These are phyloP conservation scores for Hyla sarda DNA, from an alignment of 2,113 vertebrate species.

Conservation along the genomic window DNA sequence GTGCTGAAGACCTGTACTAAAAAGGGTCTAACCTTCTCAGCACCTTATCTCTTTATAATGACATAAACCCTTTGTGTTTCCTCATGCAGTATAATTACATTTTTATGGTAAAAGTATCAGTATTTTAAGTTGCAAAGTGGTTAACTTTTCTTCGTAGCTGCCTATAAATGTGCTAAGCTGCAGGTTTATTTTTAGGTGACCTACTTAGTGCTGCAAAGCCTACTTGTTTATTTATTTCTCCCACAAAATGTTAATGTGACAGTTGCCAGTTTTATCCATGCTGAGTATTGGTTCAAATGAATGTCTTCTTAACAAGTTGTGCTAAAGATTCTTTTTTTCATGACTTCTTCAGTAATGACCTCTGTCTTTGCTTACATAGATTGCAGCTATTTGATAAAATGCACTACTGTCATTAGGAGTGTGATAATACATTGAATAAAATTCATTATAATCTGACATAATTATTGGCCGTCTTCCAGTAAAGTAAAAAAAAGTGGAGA, in stretches of 20 bases:
- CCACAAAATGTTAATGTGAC: constrained; percentile 31
- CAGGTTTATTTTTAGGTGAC: constrained; percentile 46
- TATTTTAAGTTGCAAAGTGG: background rate
- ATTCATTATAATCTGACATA: too few species aligned
- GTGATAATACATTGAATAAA: background rate
- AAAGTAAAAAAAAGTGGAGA: too few species aligned
- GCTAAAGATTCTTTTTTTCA: constrained; percentile 4
- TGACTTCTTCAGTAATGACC: constrained; percentile 24
- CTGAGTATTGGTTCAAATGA: constrained; percentile 20
- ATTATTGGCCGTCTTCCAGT: background rate
- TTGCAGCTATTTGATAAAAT: background rate
- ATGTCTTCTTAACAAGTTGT: background rate
- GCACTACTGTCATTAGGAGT: background rate
- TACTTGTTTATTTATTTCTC: constrained; percentile 50
- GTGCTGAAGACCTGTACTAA: background rate
- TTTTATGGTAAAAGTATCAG: too few species aligned
- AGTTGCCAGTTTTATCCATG: constrained; percentile 31
- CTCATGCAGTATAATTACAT: too few species aligned
- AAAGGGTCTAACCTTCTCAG: background rate
- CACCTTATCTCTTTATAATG: background rate
- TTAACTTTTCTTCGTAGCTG: background rate
- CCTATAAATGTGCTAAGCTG: background rate
- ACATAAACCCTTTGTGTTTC: too few species aligned
- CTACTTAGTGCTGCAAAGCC: constrained; percentile 23
- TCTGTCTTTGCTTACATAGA: background rate